Evolutionary conservation across 2,888 invertebrate genomes (phyloP).

Genomic region (Meandrusa payeni): DNA sequence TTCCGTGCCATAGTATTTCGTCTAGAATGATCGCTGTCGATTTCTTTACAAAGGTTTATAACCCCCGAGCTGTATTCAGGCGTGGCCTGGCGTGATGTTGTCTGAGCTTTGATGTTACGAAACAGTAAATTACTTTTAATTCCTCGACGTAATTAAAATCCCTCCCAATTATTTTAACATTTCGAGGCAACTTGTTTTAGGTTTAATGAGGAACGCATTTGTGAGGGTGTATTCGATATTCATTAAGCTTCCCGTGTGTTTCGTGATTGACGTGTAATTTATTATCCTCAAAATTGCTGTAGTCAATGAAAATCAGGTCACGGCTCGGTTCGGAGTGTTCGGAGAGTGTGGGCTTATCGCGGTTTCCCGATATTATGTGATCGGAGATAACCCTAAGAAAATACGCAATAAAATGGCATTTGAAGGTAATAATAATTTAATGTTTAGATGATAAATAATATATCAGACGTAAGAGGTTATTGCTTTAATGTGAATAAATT

Average conservation of each 20-base stretch:
- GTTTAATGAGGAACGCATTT: conserved; percentile 18
- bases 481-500: not conserved
- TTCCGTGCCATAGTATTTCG: no score
- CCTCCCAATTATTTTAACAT: conserved; percentile 14
- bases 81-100: no score
- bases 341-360: not conserved
- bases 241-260: conserved; percentile 10
- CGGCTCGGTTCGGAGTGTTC: not conserved
- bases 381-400: not conserved
- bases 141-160: conserved; percentile 15
- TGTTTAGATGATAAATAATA: not conserved
- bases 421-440: not conserved
- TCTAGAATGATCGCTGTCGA: no score
- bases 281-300: conserved; percentile 3
- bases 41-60: no score
- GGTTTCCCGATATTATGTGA: not conserved
- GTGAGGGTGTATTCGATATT: conserved; percentile 5
- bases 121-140: conserved; percentile 11
- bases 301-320: conserved; percentile 16
- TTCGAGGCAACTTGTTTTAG: conserved; percentile 8
- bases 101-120: conserved; percentile 9
- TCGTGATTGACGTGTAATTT: conserved; percentile 14
- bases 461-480: not conserved
- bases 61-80: no score
- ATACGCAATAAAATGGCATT: conserved; percentile 7